A percentile compares a stretch with the other conserved stretches of the same genome.
phyloP scores from a whole-genome alignment of 2,113 vertebrate species.

The Gallinago undulata region DNA sequence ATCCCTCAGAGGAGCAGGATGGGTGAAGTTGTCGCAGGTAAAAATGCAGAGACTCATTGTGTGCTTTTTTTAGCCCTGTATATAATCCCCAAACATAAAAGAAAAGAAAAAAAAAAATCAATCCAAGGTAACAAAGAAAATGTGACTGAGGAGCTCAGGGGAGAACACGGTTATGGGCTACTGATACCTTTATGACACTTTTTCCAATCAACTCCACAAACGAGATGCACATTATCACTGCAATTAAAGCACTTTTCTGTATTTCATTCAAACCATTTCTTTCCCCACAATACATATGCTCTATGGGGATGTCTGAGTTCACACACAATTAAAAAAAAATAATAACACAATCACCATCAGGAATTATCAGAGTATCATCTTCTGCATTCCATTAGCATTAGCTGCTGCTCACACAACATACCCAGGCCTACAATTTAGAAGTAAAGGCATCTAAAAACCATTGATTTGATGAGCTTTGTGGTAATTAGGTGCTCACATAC shows the following conservation, averaged over 20 bases:
- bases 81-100: background rate
- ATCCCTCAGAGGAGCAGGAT: background rate
- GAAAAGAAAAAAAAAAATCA: background rate
- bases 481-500: background rate
- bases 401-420: background rate
- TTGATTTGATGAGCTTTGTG: background rate
- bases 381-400: background rate
- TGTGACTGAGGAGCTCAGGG: background rate
- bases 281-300: background rate
- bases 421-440: background rate
- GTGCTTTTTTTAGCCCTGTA: background rate
- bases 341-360: background rate
- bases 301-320: background rate
- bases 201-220: background rate
- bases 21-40: background rate
- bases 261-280: background rate
- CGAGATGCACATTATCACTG: accelerated
- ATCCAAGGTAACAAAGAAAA: background rate
- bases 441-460: background rate
- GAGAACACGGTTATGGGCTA: background rate
- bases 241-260: background rate
- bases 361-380: background rate
- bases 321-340: background rate
- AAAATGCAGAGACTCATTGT: background rate
- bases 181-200: background rate